Evolutionary conservation across 2,888 invertebrate species (phyloP), one percentile per base, ranked within the genome.

Genomic region (Cybosia mesomella): DNA sequence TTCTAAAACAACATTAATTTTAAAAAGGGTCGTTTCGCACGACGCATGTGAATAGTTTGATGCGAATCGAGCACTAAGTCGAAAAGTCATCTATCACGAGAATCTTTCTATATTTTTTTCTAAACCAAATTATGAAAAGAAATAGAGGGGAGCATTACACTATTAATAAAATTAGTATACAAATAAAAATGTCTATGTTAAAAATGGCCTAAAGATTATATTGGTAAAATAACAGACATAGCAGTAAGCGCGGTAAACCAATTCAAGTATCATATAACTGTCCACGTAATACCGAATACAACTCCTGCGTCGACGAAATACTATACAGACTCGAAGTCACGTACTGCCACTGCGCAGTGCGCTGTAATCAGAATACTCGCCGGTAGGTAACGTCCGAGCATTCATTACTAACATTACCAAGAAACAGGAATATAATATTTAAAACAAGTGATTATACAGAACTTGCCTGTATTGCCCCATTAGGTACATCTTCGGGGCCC

Each of bases 241-340:
- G 57, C 28, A 57, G 18, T 28, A 57, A 28, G 3, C 9, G 21
- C 15, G 43, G 18, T 54, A n/a, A 62, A 53, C 32, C 63, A 70
- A 24, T 66, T 21, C 2, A 7, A 36, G 66, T 78, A 70, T 80
- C 80, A 53, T 60, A 64, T 79, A 67, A 49, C 73, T 60, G 28
- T 10, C 0, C 43, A 68, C 76, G 70, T 64, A 34, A 62, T 32
- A n/a, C 15, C 10, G 21, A 8, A 39, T 63, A 62, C 4, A 54
- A 67, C 2, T 15, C 18, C 73, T 72, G 70, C 73, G 34, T 64
- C 39, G 57, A 77, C 73, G 79, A 68, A 77, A 81, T 79, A 57
- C 21, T 64, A 81, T 64, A 69, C 60, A 8, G 49, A 21, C n/a
- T 13, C 54, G 18, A 54, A 68, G 67, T 71, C 80, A 80, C 80